These are phyloP conservation scores for Micronycteris hirsuta DNA, from an alignment of 2,113 vertebrate genomes.

Conservation along the genomic window DNA sequence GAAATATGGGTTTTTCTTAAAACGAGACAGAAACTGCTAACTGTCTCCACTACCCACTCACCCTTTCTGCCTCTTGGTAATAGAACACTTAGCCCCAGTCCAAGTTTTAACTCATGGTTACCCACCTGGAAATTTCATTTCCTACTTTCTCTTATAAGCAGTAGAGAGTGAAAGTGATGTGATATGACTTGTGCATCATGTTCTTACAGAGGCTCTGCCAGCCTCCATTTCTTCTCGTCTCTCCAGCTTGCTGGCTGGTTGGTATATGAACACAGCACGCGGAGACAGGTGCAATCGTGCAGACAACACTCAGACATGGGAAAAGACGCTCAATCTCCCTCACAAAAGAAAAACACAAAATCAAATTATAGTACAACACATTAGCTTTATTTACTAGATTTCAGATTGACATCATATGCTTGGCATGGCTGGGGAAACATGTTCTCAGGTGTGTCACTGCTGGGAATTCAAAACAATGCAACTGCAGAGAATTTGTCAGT, in stretches of 20 bases:
- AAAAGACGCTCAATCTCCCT: not conserved
- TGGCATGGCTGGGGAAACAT: not conserved
- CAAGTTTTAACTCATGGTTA: not conserved
- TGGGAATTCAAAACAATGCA: not conserved
- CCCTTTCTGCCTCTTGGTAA: not conserved
- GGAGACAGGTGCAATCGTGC: not conserved
- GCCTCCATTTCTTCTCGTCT: not conserved
- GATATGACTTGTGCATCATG: not conserved
- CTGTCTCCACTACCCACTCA: not conserved
- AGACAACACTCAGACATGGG: not conserved
- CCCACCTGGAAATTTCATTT: conserved; percentile 4
- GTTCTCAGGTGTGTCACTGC: not conserved
- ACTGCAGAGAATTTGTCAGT: not conserved
- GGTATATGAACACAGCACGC: not conserved
- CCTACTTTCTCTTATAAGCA: not conserved
- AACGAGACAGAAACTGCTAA: not conserved
- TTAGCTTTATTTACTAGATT: not conserved
- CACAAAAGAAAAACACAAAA: not conserved
- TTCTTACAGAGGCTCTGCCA: not conserved
- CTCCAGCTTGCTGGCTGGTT: not conserved
- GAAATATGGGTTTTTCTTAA: not conserved
- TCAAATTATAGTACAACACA: not conserved
- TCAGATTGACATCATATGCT: not conserved
- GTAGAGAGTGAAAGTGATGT: not conserved
- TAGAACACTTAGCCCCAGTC: not conserved